Conservation (phyloP, 92 coral and sea anemone genomes). For the Parazoanthus atlanticus region DNA sequence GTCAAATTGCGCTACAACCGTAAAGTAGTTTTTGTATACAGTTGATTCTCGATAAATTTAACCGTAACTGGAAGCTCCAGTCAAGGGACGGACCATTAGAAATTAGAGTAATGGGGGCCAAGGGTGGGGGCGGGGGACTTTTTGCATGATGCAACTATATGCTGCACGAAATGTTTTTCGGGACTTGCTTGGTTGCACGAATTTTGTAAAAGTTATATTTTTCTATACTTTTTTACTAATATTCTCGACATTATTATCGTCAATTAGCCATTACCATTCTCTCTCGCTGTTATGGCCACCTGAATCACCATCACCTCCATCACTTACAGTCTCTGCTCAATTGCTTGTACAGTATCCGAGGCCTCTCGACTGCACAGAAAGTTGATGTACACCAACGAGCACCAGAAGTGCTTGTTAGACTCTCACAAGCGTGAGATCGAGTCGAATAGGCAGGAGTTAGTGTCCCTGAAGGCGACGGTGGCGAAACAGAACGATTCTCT, state of each 20-base stretch:
- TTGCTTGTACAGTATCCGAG: conserved; percentile 60
- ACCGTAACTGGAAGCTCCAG: no score
- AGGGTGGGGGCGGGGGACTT: no score
- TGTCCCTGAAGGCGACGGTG: conserved; percentile 62
- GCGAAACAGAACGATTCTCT: conserved; percentile 57
- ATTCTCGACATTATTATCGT: neutral
- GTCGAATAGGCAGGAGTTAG: conserved; percentile 65
- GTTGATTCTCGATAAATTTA: no score
- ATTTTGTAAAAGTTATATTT: no score
- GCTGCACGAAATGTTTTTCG: no score
- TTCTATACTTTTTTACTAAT: no score
- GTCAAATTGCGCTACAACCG: neutral
- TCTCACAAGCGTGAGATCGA: conserved; percentile 69
- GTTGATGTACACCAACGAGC: conserved; percentile 82
- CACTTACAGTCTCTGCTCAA: neutral
- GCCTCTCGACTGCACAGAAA: conserved; percentile 85
- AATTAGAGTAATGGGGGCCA: no score
- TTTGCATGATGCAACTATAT: no score
- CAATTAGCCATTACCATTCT: neutral
- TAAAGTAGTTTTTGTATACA: neutral
- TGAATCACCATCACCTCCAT: no score
- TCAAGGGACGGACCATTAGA: no score
- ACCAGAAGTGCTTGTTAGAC: conserved; percentile 81
- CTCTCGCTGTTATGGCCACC: neutral
- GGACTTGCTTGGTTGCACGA: no score